Percentiles rank a stretch among this genome's conserved stretches.
phyloP scores from a whole-genome alignment of 64 coral and sea anemone genomes.

The Pocillopora damicornis region DNA sequence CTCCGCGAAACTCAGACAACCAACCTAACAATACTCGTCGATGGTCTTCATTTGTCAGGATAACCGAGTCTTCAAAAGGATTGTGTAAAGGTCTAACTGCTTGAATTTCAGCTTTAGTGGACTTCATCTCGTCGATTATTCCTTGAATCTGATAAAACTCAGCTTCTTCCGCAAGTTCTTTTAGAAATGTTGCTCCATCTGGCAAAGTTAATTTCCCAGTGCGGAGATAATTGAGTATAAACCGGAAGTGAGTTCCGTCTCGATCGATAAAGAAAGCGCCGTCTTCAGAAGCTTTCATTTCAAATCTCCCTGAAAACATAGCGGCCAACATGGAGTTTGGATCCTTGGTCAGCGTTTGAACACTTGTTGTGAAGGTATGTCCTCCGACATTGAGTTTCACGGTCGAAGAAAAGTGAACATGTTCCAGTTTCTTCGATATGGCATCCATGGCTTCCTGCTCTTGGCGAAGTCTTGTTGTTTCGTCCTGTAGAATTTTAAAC shows the following conservation, averaged over 20 bases:
- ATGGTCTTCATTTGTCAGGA: slow-evolving; percentile 4
- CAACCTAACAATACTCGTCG: background rate
- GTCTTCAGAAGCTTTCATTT: background rate
- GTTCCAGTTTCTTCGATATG: slow-evolving; percentile 41
- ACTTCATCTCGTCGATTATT: background rate
- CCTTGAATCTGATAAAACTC: background rate
- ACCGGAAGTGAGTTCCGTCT: background rate
- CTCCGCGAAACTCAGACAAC: background rate
- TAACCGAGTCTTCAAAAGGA: background rate
- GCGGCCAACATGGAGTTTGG: background rate
- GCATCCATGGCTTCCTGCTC: slow-evolving; percentile 29
- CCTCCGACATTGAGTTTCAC: slow-evolving; percentile 36
- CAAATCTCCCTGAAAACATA: background rate
- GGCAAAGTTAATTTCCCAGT: background rate
- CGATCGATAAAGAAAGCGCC: background rate
- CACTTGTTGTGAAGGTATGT: slow-evolving; percentile 27
- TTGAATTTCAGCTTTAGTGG: background rate
- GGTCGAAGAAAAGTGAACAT: slow-evolving; percentile 26
- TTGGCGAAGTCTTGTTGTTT: slow-evolving; percentile 27
- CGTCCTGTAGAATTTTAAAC: slow-evolving; percentile 13
- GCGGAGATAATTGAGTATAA: background rate
- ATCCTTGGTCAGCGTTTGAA: slow-evolving; percentile 33
- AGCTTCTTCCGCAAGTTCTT: slow-evolving; percentile 2
- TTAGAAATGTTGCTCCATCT: background rate
- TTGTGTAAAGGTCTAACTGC: background rate